A percentile compares a stretch with the other conserved stretches of the same genome.
Evolutionary conservation across 2,797 vertebrate species (phyloP).

Genomic region (Glyptemys insculpta): DNA sequence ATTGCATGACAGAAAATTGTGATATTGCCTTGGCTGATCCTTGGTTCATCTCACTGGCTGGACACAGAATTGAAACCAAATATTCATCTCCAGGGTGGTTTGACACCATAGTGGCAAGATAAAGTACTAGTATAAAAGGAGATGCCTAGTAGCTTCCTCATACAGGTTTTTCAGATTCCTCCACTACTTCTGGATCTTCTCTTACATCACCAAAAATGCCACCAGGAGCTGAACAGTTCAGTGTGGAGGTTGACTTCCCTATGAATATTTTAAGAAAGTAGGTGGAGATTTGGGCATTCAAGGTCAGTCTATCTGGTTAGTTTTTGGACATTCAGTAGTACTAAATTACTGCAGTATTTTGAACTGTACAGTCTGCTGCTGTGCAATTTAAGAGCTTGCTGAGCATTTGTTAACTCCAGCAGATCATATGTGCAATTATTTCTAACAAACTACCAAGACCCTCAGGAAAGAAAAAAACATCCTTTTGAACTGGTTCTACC

Average conservation of each 20-base stretch:
- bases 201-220: background rate
- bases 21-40: background rate
- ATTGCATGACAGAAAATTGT: background rate
- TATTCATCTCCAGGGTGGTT: background rate
- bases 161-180: background rate
- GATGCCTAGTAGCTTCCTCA: background rate
- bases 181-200: background rate
- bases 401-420: conserved; percentile 66
- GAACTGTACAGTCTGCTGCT: conserved; percentile 28
- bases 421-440: conserved; percentile 59
- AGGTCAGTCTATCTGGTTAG: conserved; percentile 12
- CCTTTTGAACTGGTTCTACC: conserved; percentile 55
- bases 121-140: background rate
- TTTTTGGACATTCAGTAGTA: conserved; percentile 3
- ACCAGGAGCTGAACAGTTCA: background rate
- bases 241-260: background rate
- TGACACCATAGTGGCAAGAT: background rate
- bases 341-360: conserved; percentile 11
- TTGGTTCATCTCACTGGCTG: background rate
- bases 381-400: conserved; percentile 50
- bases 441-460: conserved; percentile 37
- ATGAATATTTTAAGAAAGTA: background rate
- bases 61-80: background rate
- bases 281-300: conserved; percentile 31
- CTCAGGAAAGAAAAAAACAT: conserved; percentile 34